Conservation (phyloP, 1,140 invertebrate genomes). For the Holotrichia oblita region DNA sequence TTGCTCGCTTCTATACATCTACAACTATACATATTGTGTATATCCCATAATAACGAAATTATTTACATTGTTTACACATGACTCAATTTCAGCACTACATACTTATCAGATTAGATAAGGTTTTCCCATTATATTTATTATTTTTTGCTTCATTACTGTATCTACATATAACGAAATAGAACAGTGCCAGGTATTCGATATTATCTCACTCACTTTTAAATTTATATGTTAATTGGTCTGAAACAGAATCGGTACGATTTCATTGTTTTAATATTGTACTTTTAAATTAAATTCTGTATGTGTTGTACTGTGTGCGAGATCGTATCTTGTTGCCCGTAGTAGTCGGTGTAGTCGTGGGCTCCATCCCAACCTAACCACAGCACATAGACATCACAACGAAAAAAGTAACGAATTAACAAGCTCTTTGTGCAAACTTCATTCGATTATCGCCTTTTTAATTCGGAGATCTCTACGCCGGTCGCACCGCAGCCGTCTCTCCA, state of each 20-base stretch:
- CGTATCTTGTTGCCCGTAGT: constrained; percentile 6
- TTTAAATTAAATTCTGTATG: constrained; percentile 41
- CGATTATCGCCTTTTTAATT: constrained; percentile 44
- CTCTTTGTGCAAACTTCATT: constrained; percentile 45
- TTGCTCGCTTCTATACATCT: too few species aligned
- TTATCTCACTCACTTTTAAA: background rate
- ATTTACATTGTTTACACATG: too few species aligned
- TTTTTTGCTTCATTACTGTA: constrained; percentile 39
- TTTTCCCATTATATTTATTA: background rate
- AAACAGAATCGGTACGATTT: constrained; percentile 19
- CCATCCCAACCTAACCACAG: background rate
- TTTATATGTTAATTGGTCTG: constrained; percentile 17
- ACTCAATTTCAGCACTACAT: background rate
- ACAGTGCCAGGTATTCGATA: background rate
- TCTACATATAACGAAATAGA: background rate
- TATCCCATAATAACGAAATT: too few species aligned
- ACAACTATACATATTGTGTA: too few species aligned
- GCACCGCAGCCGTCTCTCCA: background rate
- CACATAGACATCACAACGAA: constrained; percentile 24
- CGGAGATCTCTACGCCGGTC: constrained; percentile 37
- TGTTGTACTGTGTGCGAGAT: constrained; percentile 7
- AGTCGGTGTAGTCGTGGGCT: background rate
- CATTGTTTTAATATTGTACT: constrained; percentile 43
- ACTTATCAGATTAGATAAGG: background rate
- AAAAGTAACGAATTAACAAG: constrained; percentile 44